Evolutionary conservation across 1,140 invertebrate genomes (phyloP), one percentile per base, ranked within the genome.

Genomic region (Drosophila arawakana): DNA sequence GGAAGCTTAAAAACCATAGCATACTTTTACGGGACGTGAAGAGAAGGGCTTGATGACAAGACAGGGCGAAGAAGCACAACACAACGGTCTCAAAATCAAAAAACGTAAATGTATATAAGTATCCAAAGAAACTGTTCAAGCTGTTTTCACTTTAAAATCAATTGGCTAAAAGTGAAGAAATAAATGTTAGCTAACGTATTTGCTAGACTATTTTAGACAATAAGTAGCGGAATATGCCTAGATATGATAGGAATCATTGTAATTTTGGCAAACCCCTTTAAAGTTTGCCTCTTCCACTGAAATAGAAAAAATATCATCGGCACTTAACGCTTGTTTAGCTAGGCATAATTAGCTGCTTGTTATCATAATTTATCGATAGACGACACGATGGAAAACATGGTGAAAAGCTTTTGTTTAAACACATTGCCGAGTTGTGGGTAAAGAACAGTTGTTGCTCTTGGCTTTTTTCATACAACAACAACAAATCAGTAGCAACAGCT

Each of bases 401-500:
- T 55, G 39, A 37, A 73, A 75, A 75, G 67, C 67, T 52, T 70
- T 75, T 75, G 43, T 63, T 70, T 57, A 62, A 75, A 75, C 66
- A 57, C 13, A 41, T 57, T 57, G 54, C 34, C 2, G 49, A 41
- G 13, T 62, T 55, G 59, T 39, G 68, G 59, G 50, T 46, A 47
- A 35, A n/a, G 41, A 46, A 52, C 47, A 68, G 55, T 68, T 60
- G 54, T 60, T 73, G 63, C 63, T 67, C 57, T 47, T 44, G 15
- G 50, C 25, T 30, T 15, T 44, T 37, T 59, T 52, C 10, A 43
- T 50, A 52, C 52, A 67, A 44, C 54, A 67, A 44, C 54, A 57
- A 67, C 30, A 13, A 41, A 44, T 35, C 74, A 71, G 79, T 67
- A 79, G 83, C 76, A 77, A 88, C 86, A 83, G 86, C 78, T 81